These are phyloP conservation scores for Eidolon helvum DNA, from an alignment of 2,113 vertebrate species.

Conservation along the genomic window DNA sequence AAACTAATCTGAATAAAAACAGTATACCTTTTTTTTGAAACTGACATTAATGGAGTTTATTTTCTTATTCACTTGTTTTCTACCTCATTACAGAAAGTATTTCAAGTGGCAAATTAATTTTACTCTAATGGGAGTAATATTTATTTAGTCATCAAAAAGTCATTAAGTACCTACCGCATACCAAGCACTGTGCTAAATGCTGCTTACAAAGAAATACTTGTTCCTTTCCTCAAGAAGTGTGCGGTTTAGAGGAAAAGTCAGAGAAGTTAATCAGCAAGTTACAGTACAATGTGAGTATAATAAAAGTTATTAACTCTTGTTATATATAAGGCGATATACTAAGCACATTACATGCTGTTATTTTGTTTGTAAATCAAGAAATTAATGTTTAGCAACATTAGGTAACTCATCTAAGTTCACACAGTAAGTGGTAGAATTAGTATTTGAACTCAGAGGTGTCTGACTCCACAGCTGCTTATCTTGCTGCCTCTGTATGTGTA, in stretches of 20 bases:
- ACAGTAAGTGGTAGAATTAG: not conserved
- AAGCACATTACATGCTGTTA: not conserved
- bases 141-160: slow-evolving; percentile 39
- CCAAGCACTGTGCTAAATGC: not conserved
- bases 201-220: not conserved
- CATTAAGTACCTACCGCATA: slow-evolving; percentile 16
- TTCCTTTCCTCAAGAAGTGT: slow-evolving; percentile 27
- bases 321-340: not conserved
- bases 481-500: not conserved
- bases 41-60: not conserved
- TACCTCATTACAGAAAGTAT: slow-evolving; percentile 43
- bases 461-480: slow-evolving; percentile 13
- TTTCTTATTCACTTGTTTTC: slow-evolving; percentile 44
- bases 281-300: not conserved
- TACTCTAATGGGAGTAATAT: slow-evolving; percentile 33
- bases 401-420: not conserved
- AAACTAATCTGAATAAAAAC: slow-evolving; percentile 27
- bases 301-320: slow-evolving; percentile 5
- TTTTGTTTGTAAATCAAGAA: slow-evolving; percentile 12
- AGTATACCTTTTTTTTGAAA: not conserved
- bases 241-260: not conserved
- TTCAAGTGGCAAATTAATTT: slow-evolving; percentile 57
- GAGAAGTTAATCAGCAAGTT: slow-evolving; percentile 10
- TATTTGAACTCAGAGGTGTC: not conserved
- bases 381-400: slow-evolving; percentile 4